Percentiles rank a stretch among this genome's conserved stretches.
phyloP scores from a whole-genome alignment of 1,140 invertebrate species.

The Asobara japonica region DNA sequence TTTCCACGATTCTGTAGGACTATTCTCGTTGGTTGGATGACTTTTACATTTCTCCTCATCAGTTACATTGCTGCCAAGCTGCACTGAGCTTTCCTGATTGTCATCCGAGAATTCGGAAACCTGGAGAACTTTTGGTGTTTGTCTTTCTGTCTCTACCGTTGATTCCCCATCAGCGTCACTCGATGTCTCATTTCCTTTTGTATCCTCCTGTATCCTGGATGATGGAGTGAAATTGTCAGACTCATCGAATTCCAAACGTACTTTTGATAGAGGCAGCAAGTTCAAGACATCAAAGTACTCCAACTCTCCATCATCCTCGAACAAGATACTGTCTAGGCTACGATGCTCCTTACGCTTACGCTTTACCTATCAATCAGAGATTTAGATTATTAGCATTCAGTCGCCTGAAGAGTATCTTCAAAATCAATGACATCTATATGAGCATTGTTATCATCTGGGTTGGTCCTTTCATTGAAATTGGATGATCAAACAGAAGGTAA shows the following conservation, averaged over 20 bases:
- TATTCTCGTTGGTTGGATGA: conserved; percentile 7
- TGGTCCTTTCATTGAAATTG: no score
- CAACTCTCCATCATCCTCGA: conserved; percentile 61
- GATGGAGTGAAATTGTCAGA: conserved; percentile 26
- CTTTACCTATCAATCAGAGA: conserved; percentile 54
- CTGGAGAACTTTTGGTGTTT: conserved; percentile 25
- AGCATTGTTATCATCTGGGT: no score
- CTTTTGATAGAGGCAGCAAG: conserved; percentile 60
- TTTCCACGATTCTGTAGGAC: conserved; percentile 25
- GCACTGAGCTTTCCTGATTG: conserved; percentile 5
- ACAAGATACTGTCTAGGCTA: conserved; percentile 62
- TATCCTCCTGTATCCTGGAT: background rate
- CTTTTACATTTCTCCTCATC: conserved; percentile 51
- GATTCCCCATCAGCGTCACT: conserved; percentile 18
- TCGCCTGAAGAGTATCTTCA: background rate
- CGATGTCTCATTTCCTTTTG: conserved; percentile 2
- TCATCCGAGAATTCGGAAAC: conserved; percentile 29
- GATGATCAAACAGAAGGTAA: no score
- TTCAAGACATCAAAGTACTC: conserved; percentile 65
- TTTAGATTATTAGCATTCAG: no score
- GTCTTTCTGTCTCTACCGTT: conserved; percentile 23
- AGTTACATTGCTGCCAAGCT: conserved; percentile 41
- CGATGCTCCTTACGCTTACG: conserved; percentile 63
- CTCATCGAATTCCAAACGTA: conserved; percentile 55
- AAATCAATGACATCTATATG: no score